Evolutionary conservation across 2,113 vertebrate genomes (phyloP).

Genomic region (Phycodurus eques): DNA sequence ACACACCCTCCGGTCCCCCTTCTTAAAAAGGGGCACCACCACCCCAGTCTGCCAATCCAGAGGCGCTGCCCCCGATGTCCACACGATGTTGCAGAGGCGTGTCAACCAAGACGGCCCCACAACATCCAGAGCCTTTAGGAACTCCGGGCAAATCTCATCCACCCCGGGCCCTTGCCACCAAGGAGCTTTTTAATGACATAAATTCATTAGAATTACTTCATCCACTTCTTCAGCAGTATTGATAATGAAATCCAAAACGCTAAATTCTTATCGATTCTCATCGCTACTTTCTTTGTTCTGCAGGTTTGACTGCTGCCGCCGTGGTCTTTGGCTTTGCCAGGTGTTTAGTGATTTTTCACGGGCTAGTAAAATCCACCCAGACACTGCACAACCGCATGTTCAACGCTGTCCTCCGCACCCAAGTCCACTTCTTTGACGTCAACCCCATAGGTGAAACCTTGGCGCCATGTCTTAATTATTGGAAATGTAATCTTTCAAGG

Average conservation of each 20-base stretch:
- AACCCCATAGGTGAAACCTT: conserved; percentile 85
- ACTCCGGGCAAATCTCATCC: too few relatives aligned
- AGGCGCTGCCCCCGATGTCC: too few relatives aligned
- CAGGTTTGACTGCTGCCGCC: conserved; percentile 80
- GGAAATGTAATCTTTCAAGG: background rate
- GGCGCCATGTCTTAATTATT: background rate
- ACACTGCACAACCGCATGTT: conserved; percentile 88
- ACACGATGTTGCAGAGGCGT: too few relatives aligned
- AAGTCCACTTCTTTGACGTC: conserved; percentile 85
- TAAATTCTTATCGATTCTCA: background rate
- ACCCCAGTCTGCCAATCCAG: too few relatives aligned
- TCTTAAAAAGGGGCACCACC: too few relatives aligned
- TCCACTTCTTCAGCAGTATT: too few relatives aligned
- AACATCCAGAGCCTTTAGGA: too few relatives aligned
- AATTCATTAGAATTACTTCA: background rate
- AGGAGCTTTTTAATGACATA: too few relatives aligned
- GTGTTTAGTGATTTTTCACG: conserved; percentile 77
- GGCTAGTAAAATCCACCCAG: conserved; percentile 80
- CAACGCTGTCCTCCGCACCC: conserved; percentile 80
- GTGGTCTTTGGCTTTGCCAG: conserved; percentile 79
- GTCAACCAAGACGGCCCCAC: too few relatives aligned
- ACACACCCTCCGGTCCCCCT: too few relatives aligned
- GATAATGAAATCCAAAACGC: background rate
- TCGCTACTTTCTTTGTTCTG: background rate
- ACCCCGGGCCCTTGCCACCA: too few relatives aligned